Percentiles rank a stretch among this genome's conserved stretches.
Evolutionary conservation across 2,888 invertebrate species (phyloP).

Genomic region (Sarcophaga subvicina): DNA sequence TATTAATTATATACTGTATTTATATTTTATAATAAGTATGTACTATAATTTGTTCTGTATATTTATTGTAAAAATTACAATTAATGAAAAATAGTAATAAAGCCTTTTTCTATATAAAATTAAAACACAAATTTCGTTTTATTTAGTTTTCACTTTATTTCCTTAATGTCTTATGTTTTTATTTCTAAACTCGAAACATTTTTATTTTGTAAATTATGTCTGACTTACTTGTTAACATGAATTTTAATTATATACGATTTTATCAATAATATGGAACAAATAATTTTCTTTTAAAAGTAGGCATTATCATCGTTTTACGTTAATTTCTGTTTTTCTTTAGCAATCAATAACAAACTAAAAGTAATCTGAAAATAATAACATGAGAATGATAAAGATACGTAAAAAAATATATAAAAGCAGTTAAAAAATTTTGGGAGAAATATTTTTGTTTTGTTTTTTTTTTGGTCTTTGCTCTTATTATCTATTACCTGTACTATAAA

Average conservation of each 20-base stretch:
- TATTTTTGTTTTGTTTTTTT: too few relatives aligned
- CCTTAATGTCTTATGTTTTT: constrained; percentile 33
- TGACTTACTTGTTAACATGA: constrained; percentile 44
- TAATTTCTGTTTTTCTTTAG: constrained; percentile 33
- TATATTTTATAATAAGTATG: constrained; percentile 2
- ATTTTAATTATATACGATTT: constrained; percentile 47
- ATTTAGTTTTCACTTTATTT: constrained; percentile 25
- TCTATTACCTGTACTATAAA: too few relatives aligned
- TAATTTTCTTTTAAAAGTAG: constrained; percentile 57
- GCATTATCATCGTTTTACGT: constrained; percentile 45
- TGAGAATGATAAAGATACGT: too few relatives aligned
- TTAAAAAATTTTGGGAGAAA: too few relatives aligned
- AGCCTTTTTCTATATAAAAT: constrained; percentile 22
- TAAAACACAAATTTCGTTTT: constrained; percentile 21
- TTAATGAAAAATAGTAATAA: constrained; percentile 19
- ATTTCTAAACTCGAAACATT: constrained; percentile 59
- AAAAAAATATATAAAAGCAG: too few relatives aligned
- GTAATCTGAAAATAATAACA: not conserved
- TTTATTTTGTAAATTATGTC: constrained; percentile 46
- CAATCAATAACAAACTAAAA: constrained; percentile 17
- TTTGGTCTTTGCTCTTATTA: too few relatives aligned
- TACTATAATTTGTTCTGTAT: constrained; percentile 13
- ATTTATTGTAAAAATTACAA: constrained; percentile 20
- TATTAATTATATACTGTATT: not conserved
- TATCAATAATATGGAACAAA: constrained; percentile 59